Evolutionary conservation across 2,113 vertebrate species (phyloP).

Genomic region (Clinocottus analis): DNA sequence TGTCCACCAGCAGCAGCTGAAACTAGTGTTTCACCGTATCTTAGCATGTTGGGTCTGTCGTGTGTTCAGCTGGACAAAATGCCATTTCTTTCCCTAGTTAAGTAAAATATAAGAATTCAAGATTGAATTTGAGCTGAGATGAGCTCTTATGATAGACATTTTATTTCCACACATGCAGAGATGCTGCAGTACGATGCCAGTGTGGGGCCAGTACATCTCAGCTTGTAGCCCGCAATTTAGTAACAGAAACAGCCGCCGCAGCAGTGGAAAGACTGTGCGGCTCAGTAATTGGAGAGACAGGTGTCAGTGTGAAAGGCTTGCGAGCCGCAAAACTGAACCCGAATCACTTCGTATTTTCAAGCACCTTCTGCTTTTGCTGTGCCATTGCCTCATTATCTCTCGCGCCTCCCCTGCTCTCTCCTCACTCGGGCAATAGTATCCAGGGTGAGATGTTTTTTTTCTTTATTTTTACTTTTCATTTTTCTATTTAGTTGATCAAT

Average conservation of each 20-base stretch:
- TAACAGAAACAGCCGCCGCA: not conserved
- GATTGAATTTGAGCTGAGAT: not conserved
- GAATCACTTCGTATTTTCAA: not conserved
- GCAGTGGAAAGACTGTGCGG: conserved; percentile 12
- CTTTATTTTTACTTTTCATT: not conserved
- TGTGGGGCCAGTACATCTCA: conserved; percentile 7
- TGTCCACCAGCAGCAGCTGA: not conserved
- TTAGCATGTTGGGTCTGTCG: not conserved
- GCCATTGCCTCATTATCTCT: conserved; percentile 29
- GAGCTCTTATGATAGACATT: not conserved
- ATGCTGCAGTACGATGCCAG: not conserved
- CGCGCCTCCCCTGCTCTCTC: not conserved
- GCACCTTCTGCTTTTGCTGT: not conserved
- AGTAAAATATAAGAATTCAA: not conserved
- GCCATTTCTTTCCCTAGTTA: not conserved
- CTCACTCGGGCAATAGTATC: not conserved
- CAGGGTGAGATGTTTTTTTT: not conserved
- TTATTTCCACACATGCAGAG: not conserved
- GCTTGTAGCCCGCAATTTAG: conserved; percentile 18
- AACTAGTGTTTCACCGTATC: not conserved
- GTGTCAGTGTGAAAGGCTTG: conserved; percentile 17
- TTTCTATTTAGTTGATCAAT: not conserved
- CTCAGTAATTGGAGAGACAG: conserved; percentile 40
- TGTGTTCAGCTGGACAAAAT: not conserved
- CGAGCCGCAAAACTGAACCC: conserved; percentile 27